These are phyloP conservation scores for Blastobasis adustella DNA, from an alignment of 2,888 invertebrate genomes.

Conservation along the genomic window DNA sequence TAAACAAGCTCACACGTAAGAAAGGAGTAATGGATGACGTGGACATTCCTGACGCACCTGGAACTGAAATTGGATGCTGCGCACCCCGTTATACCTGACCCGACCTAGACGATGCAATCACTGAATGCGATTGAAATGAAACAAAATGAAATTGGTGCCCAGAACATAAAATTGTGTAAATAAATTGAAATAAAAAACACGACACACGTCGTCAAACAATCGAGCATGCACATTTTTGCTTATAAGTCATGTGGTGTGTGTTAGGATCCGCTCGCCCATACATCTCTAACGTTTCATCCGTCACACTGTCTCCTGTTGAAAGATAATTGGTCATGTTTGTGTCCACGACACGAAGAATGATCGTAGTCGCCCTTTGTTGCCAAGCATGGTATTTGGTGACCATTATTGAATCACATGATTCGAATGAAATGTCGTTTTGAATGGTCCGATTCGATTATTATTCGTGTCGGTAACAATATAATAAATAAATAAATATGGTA, in stretches of 20 bases:
- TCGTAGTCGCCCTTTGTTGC: not conserved
- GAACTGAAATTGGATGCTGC: conserved; percentile 41
- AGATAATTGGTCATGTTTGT: conserved; percentile 44
- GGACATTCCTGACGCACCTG: conserved; percentile 27
- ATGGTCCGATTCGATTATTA: conserved; percentile 8
- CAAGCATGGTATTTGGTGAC: no score
- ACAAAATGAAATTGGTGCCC: conserved; percentile 48
- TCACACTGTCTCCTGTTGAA: conserved; percentile 57
- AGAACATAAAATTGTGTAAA: conserved; percentile 38
- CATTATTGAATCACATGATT: no score
- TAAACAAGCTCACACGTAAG: conserved; percentile 68
- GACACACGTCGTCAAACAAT: conserved; percentile 30
- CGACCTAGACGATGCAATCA: conserved; percentile 65
- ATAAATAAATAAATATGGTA: conserved; percentile 30
- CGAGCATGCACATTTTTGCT: conserved; percentile 49
- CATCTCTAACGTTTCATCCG: conserved; percentile 53
- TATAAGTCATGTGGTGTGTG: conserved; percentile 33
- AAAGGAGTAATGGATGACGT: conserved; percentile 13
- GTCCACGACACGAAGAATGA: conserved; percentile 40
- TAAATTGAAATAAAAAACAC: conserved; percentile 15
- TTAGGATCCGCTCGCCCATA: conserved; percentile 68
- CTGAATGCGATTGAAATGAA: conserved; percentile 69
- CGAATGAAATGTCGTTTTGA: no score
- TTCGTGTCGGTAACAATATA: conserved; percentile 36
- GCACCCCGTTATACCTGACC: conserved; percentile 31